Base-by-base conservation (phyloP, 2,797 vertebrate species). In the Argyrosomus regius region DNA sequence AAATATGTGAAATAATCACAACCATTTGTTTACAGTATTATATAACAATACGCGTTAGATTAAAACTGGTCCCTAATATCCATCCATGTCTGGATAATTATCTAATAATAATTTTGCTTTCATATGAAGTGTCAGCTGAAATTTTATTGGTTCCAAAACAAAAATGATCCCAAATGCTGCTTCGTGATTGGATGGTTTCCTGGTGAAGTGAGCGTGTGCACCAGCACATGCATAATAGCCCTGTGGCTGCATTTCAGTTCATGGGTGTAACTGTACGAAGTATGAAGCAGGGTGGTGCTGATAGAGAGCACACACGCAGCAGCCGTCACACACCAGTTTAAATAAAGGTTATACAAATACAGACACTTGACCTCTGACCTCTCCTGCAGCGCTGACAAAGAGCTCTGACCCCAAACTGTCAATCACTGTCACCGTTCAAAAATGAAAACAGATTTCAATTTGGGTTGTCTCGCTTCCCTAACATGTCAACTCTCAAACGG, bases 361-460 rank as follows among this genome's bases (percentile, higher is more conserved):
- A 46, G 26, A 75, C 52, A 18, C 8, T 2, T 78, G 53, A 65
- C n/a, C 76, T 64, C 24, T 72, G 62, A 78, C 62, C 48, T 53
- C 11, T 22, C 11, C n/a, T 20, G 22, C 20, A 12, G 12, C 6
- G 2, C 6, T 2, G 53, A 69, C 20, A 26, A 41, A 28, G 13
- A 66, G 49, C 39, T 56, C 14, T 39, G 48, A 62, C 54, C 48
- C 35, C 31, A 2, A 9, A 16, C 67, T 62, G 73, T 69, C 75
- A 48, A 58, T 77, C 75, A 73, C 56, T 43, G 57, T 48, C 41
- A 45, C 6, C 6, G n/a, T 13, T 9, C 11, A n/a, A 46, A 65
- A 71, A 53, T 9, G 31, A 28, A 54, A 6, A 28, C 17, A 53
- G 3, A n/a, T 35, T 48, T 26, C 24, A 41, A 6, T 31, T 31